Percentiles rank a stretch among this genome's conserved stretches.
These are phyloP conservation scores for Oryzias celebensis DNA, from an alignment of 2,113 vertebrate genomes.

Conservation along the genomic window DNA sequence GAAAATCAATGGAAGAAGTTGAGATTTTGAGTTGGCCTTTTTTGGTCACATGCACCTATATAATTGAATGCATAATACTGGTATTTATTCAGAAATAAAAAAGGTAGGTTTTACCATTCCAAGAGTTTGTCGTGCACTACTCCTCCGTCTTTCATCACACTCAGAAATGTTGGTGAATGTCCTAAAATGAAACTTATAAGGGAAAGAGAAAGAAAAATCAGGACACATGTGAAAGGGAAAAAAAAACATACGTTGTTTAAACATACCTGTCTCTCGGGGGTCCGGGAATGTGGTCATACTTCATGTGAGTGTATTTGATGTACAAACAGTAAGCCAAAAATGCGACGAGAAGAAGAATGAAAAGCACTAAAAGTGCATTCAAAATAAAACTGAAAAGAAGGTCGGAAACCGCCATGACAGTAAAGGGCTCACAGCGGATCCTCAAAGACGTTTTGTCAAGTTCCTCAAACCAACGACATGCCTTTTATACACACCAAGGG, in stretches of 20 bases:
- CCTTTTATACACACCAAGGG: no score
- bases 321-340: constrained; percentile 43
- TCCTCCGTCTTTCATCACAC: neutral
- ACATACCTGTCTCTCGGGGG: constrained; percentile 39
- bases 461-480: no score
- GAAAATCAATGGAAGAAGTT: neutral
- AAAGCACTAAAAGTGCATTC: neutral
- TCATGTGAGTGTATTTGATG: constrained; percentile 34
- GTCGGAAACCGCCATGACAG: constrained; percentile 13
- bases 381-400: neutral
- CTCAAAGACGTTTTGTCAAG: no score
- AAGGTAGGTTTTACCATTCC: constrained; percentile 53
- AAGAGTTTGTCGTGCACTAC: constrained; percentile 22
- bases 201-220: neutral
- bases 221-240: no score
- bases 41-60: no score
- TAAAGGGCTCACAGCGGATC: no score
- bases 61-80: no score
- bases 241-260: no score
- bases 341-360: neutral
- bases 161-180: constrained; percentile 12
- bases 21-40: no score
- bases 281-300: constrained; percentile 58
- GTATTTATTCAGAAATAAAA: no score
- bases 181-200: constrained; percentile 62